Conservation (phyloP, 2,888 invertebrate genomes). For the Salpingus planirostris region DNA sequence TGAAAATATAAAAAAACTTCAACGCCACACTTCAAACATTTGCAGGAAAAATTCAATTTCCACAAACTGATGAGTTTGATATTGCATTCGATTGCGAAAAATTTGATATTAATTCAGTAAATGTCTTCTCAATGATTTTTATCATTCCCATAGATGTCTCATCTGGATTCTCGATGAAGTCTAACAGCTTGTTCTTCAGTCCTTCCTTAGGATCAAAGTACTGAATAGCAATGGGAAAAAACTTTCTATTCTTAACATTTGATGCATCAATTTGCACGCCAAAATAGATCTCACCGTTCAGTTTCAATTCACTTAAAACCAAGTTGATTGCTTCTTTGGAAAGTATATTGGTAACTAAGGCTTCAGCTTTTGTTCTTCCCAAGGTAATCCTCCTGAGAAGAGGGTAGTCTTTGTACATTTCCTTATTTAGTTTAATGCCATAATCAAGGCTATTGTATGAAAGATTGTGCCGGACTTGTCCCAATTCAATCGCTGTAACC, state of each 20-base stretch:
- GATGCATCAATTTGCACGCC: conserved; percentile 2
- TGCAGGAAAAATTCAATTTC: too few relatives aligned
- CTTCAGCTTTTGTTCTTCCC: not conserved
- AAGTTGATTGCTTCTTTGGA: not conserved
- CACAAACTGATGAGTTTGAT: too few relatives aligned
- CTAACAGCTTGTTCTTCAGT: conserved; percentile 2
- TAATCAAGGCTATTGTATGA: not conserved
- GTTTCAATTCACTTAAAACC: not conserved
- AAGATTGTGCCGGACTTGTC: not conserved
- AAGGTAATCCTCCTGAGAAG: not conserved
- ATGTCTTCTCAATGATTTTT: not conserved
- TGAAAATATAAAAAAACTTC: too few relatives aligned
- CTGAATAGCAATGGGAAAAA: conserved; percentile 4
- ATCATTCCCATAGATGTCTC: conserved; percentile 2
- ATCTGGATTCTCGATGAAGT: conserved; percentile 5
- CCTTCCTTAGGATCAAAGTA: conserved; percentile 1
- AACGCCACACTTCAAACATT: too few relatives aligned
- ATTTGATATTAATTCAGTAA: not conserved
- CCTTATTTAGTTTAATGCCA: not conserved
- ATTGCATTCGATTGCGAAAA: too few relatives aligned
- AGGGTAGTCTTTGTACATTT: not conserved
- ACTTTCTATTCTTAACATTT: conserved; percentile 4
- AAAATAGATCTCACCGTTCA: not conserved
- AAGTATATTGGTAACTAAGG: not conserved
- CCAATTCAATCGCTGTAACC: not conserved